phyloP scores from a whole-genome alignment of 1,140 invertebrate species.

The Orchesella cincta region DNA sequence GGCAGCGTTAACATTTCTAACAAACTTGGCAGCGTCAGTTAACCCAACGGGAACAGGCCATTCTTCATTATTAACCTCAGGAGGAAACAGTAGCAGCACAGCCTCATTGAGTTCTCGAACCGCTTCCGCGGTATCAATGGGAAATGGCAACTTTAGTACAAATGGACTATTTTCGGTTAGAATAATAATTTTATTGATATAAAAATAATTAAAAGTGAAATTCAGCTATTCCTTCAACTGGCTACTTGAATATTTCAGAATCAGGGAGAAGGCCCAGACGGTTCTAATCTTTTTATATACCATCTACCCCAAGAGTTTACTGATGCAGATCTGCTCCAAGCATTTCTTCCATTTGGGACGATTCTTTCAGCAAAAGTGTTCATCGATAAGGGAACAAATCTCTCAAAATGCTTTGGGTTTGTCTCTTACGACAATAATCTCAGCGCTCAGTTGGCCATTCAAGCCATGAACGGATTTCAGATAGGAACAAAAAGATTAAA shows the following conservation, averaged over 20 bases:
- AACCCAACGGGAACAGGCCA: background rate
- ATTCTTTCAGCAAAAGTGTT: constrained; percentile 98
- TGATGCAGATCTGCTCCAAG: constrained; percentile 89
- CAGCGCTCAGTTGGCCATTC: constrained; percentile 91
- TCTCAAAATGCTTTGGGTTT: constrained; percentile 98
- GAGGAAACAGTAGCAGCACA: background rate
- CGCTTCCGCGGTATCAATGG: background rate
- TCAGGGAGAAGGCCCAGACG: constrained; percentile 90
- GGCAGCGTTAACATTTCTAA: constrained; percentile 37
- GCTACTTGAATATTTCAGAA: background rate
- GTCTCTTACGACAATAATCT: constrained; percentile 92
- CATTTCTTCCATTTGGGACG: constrained; percentile 93
- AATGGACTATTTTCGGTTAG: background rate
- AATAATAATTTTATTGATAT: background rate
- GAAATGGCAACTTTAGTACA: background rate
- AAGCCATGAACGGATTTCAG: constrained; percentile 96
- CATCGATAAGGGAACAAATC: constrained; percentile 97
- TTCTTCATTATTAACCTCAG: no score
- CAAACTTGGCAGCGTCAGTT: constrained; percentile 28
- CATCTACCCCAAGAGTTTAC: constrained; percentile 97
- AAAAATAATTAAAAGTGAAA: background rate
- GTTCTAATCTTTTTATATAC: constrained; percentile 98
- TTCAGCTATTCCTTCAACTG: background rate
- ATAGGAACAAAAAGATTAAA: constrained; percentile 95
- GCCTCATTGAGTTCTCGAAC: background rate